phyloP scores from a whole-genome alignment of 2,888 invertebrate species.

The Willowsia nigromaculata region DNA sequence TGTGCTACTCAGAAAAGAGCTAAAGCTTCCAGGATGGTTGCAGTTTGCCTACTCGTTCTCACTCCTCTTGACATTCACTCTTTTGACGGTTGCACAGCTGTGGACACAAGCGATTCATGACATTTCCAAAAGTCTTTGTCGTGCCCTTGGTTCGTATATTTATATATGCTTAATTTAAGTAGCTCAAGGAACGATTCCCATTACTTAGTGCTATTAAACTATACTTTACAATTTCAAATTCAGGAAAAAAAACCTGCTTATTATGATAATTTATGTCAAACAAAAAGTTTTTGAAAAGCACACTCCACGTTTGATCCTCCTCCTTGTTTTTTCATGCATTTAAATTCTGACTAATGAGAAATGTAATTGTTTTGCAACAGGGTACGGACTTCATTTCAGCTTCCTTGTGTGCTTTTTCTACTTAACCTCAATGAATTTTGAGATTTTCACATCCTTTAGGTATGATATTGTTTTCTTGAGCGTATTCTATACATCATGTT shows the following conservation, averaged over 20 bases:
- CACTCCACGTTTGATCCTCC: background rate
- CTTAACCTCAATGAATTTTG: conserved; percentile 74
- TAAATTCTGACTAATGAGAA: too few relatives aligned
- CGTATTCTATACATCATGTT: background rate
- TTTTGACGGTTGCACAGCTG: conserved; percentile 67
- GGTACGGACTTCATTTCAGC: conserved; percentile 68
- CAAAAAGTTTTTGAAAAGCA: background rate
- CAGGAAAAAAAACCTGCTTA: background rate
- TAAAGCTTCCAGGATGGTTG: conserved; percentile 73
- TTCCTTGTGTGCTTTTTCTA: conserved; percentile 73
- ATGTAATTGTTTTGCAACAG: conserved; percentile 45
- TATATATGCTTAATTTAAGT: background rate
- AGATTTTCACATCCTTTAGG: conserved; percentile 70
- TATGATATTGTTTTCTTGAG: conserved; percentile 11
- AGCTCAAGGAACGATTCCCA: background rate
- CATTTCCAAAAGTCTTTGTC: conserved; percentile 66
- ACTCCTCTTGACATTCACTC: conserved; percentile 66
- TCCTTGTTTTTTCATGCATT: too few relatives aligned
- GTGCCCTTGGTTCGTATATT: conserved; percentile 61
- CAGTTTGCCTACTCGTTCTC: conserved; percentile 70
- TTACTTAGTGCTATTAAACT: background rate
- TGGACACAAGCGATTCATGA: conserved; percentile 68
- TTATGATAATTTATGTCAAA: background rate
- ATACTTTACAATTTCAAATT: background rate
- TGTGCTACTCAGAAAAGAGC: conserved; percentile 68